A percentile compares a stretch with the other conserved stretches of the same genome.
Evolutionary conservation across 2,797 vertebrate species (phyloP).

Genomic region (Phataginus tetradactyla): DNA sequence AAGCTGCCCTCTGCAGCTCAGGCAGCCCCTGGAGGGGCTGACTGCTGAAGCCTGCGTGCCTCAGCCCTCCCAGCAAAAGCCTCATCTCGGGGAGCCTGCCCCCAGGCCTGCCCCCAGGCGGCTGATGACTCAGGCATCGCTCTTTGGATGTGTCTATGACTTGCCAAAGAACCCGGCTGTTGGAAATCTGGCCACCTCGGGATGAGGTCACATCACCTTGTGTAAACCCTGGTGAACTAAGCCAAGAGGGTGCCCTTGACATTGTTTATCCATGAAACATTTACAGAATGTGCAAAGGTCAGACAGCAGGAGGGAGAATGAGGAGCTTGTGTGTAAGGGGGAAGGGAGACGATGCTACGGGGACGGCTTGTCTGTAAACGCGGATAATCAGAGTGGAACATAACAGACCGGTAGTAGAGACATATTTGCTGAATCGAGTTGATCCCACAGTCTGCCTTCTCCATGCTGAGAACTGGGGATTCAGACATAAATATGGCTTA

Average conservation of each 20-base stretch:
- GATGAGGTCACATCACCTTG: neutral
- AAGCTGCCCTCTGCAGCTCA: neutral
- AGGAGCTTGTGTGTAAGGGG: neutral
- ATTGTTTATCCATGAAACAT: neutral
- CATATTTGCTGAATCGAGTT: neutral
- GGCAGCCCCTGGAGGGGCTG: neutral
- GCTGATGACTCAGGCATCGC: neutral
- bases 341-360: neutral
- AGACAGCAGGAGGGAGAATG: neutral
- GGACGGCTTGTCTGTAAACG: neutral
- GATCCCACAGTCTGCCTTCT: neutral
- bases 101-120: too few relatives aligned
- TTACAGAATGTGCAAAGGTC: neutral
- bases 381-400: neutral
- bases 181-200: neutral
- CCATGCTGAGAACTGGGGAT: neutral
- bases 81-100: neutral
- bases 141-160: neutral
- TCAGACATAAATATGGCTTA: neutral
- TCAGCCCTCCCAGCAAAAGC: neutral
- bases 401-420: neutral
- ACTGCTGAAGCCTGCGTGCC: accelerated
- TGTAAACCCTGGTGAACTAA: neutral
- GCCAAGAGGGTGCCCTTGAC: neutral
- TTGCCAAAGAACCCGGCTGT: neutral